Percentiles rank a stretch among this genome's conserved stretches.
phyloP scores from a whole-genome alignment of 2,888 invertebrate species.

The Sminthurinus aureus region DNA sequence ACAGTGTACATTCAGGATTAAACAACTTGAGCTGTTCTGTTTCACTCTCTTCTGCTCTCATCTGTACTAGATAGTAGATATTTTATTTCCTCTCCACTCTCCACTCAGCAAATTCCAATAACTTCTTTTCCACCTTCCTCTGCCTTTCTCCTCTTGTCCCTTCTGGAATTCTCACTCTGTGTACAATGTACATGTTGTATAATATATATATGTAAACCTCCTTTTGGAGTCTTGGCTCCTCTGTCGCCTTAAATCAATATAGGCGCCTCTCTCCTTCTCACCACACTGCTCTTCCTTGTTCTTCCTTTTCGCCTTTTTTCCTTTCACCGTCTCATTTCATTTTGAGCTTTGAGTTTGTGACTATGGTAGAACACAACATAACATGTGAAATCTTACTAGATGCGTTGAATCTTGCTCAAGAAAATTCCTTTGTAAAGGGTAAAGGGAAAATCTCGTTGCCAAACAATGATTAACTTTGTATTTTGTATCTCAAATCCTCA shows the following conservation, averaged over 20 bases:
- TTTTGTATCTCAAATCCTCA: too few species aligned
- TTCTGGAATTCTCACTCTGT: background rate
- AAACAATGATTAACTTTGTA: too few species aligned
- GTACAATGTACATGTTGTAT: too few species aligned
- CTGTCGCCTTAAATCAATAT: background rate
- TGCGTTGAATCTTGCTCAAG: background rate
- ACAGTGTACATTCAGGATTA: too few species aligned
- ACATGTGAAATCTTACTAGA: background rate
- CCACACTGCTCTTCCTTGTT: background rate
- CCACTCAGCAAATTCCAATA: background rate
- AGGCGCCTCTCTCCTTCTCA: background rate
- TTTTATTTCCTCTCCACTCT: constrained; percentile 1
- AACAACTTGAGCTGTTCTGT: constrained; percentile 12
- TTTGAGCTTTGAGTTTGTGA: background rate
- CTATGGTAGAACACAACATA: background rate
- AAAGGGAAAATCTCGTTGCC: too few species aligned
- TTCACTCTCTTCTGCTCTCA: background rate
- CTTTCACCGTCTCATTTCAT: background rate
- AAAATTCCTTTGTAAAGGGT: too few species aligned
- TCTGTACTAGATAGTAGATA: too few species aligned
- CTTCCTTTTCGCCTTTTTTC: background rate
- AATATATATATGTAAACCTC: too few species aligned
- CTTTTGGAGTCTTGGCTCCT: background rate
- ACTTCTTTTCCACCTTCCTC: background rate
- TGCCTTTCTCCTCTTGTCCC: background rate